Evolutionary conservation across 1,140 invertebrate genomes (phyloP), one percentile per base, ranked within the genome.

Genomic region (Ectropis grisescens): DNA sequence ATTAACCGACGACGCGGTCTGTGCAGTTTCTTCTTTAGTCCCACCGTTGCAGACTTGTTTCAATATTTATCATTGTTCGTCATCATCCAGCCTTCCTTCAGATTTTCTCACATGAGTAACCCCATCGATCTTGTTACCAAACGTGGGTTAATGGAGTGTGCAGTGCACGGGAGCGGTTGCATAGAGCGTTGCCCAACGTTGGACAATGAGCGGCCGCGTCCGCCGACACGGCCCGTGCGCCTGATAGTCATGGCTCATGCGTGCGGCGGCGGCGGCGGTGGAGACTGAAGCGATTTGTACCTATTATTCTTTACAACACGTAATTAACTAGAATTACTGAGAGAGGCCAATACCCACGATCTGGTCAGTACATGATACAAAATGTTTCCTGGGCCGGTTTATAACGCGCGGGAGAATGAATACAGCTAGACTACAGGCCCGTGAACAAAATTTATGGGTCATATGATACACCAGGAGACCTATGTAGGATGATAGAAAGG

Each of bases 81-180:
- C 9, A 22, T 22, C 19, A 5, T 5, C 4, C 4, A 5, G 19
- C 4, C 19, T 9, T 22, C 19, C 19, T 22, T 5, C 4, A 4
- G 4, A 22, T 5, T 22, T 26, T 26, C 6, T 7, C 24, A 6
- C 10, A 6, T 26, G 6, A 6, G 2, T 26, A 16, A 38, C 37
- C 33, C 31, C 47, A 58, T 55, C 44, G 46, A 58, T 58, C 55
- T 58, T 55, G 40, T 58, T 58, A 37, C 44, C 34, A 53, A 49
- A 55, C 42, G 33, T 24, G 25, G 5, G 52, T 58, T 54, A 68
- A 64, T 68, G 64, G 56, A 54, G 51, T 58, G 59, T 57, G 47
- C 39, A 45, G 40, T 45, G 47, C 29, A 43, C 53, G 37, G 61
- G 56, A 55, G 61, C 46, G 60, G 52, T 49, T 54, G 44, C 51